phyloP scores from a whole-genome alignment of 2,888 invertebrate genomes.

The Dione vanillae region DNA sequence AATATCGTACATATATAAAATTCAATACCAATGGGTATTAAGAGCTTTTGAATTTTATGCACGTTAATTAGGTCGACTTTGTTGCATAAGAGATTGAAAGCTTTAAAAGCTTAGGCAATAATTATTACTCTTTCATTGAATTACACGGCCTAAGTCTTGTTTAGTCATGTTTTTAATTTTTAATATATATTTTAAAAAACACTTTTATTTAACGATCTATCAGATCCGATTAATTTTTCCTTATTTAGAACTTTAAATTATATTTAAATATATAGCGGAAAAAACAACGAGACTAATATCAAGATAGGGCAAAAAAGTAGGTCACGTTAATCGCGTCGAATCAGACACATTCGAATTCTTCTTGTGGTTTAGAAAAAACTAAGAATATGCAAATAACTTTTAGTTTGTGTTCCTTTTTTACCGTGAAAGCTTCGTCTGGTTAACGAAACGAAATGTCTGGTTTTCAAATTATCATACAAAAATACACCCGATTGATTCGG shows the following conservation, averaged over 20 bases:
- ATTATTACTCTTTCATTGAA: neutral
- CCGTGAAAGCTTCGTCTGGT: too few relatives aligned
- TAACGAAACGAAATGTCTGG: too few relatives aligned
- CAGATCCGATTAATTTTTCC: too few relatives aligned
- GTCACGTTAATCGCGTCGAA: neutral
- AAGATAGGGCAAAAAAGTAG: neutral
- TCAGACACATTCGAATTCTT: neutral
- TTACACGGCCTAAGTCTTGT: neutral
- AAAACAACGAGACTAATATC: neutral
- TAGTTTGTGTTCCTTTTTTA: neutral
- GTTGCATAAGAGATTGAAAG: constrained; percentile 3
- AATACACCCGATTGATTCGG: too few relatives aligned
- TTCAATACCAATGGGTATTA: neutral
- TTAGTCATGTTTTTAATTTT: too few relatives aligned
- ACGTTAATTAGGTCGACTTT: neutral
- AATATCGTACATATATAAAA: neutral
- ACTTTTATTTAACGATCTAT: too few relatives aligned
- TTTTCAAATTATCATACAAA: too few relatives aligned
- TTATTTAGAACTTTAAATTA: too few relatives aligned
- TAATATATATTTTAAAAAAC: too few relatives aligned
- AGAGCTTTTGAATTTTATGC: constrained; percentile 1
- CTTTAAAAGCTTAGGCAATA: neutral
- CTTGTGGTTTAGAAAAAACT: neutral
- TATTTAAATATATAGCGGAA: too few relatives aligned
- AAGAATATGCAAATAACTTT: neutral